Percentiles rank a stretch among this genome's conserved stretches.
Evolutionary conservation across 2,797 vertebrate species (phyloP).

Genomic region (Alosa sapidissima): DNA sequence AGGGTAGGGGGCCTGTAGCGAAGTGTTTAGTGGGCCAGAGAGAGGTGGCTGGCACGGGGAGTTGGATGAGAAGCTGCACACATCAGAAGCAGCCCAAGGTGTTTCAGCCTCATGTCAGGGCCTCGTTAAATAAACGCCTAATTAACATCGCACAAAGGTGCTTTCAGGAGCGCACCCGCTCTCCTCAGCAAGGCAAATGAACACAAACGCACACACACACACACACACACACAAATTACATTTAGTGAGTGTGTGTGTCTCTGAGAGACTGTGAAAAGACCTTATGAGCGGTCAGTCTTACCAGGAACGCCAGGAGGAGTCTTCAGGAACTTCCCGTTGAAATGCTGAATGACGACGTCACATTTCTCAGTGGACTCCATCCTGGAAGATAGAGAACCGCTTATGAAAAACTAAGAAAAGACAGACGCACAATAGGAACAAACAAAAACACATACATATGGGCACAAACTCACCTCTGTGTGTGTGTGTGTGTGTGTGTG

Average conservation of each 20-base stretch:
- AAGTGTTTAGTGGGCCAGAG: neutral
- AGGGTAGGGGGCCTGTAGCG: neutral
- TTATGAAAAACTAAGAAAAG: neutral
- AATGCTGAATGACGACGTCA: slow-evolving; percentile 98
- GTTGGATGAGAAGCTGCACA: slow-evolving; percentile 31
- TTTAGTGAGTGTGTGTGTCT: too few relatives aligned
- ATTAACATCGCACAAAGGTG: slow-evolving; percentile 4
- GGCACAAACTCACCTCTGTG: too few relatives aligned
- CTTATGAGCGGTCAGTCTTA: slow-evolving; percentile 64
- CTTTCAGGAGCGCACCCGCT: neutral
- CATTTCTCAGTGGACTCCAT: slow-evolving; percentile 99
- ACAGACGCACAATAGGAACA: neutral
- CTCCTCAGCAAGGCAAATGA: neutral
- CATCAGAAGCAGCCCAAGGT: slow-evolving; percentile 7
- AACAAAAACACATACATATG: neutral
- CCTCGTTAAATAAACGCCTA: slow-evolving; percentile 13
- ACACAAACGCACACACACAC: slow-evolving; percentile 4
- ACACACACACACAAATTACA: neutral
- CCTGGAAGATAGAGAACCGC: slow-evolving; percentile 66
- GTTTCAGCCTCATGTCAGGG: neutral
- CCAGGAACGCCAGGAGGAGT: slow-evolving; percentile 97
- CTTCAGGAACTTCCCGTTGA: slow-evolving; percentile 99
- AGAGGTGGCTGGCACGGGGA: neutral
- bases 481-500: too few relatives aligned
- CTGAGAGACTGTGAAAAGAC: neutral